Conservation (phyloP, 2,888 invertebrate species). For the Pteria penguin region DNA sequence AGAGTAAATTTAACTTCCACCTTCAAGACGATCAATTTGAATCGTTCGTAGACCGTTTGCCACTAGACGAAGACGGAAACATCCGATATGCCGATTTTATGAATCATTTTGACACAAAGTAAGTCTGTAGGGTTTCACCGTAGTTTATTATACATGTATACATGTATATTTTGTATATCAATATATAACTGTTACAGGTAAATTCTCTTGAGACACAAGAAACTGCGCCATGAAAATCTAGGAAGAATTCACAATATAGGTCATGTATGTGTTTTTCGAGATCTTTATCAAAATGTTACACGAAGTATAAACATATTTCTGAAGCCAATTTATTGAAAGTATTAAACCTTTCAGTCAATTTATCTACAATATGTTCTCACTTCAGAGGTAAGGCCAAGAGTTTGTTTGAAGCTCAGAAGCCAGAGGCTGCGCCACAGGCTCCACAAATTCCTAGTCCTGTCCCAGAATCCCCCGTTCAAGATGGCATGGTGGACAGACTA, state of each 20-base stretch:
- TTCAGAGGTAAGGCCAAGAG: conserved; percentile 75
- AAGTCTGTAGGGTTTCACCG: too few relatives aligned
- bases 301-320: too few relatives aligned
- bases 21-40: conserved; percentile 77
- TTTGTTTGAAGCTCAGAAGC: conserved; percentile 58
- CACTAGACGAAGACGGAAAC: conserved; percentile 76
- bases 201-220: too few relatives aligned
- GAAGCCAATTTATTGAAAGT: too few relatives aligned
- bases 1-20: conserved; percentile 75
- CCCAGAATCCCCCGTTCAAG: background rate
- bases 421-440: conserved; percentile 34
- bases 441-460: conserved; percentile 19
- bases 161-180: too few relatives aligned
- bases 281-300: too few relatives aligned
- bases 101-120: conserved; percentile 80
- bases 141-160: too few relatives aligned
- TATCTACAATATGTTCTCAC: background rate
- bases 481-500: conserved; percentile 4
- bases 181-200: too few relatives aligned
- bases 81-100: conserved; percentile 78
- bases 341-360: too few relatives aligned
- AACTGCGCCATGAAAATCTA: too few relatives aligned
- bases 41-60: conserved; percentile 74
- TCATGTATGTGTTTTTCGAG: too few relatives aligned
- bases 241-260: too few relatives aligned